Conservation (phyloP, 2,888 invertebrate genomes). For the Trileptium ribeirensis region DNA sequence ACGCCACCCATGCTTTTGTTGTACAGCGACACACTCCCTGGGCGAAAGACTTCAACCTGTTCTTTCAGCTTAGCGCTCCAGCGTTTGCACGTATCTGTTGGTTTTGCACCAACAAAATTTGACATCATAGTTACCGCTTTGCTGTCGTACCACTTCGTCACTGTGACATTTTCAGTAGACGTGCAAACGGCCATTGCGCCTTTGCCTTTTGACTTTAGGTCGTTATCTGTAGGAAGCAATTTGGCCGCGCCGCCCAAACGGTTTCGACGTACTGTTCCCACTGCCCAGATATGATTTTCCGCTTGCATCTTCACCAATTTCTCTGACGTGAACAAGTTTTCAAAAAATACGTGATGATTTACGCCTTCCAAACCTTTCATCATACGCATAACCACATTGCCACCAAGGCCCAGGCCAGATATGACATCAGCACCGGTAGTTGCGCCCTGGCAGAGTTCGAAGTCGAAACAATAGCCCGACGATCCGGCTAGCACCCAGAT, state of each 20-base stretch:
- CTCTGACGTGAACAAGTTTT: neutral
- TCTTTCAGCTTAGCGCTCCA: neutral
- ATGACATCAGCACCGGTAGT: neutral
- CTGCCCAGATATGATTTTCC: neutral
- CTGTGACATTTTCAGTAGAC: neutral
- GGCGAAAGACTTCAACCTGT: neutral
- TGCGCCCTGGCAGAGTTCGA: neutral
- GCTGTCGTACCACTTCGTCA: neutral
- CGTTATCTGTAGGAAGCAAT: neutral
- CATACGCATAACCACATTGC: neutral
- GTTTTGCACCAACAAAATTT: neutral
- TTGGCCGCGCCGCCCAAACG: neutral
- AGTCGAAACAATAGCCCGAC: neutral
- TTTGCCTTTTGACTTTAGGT: neutral
- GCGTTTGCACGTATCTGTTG: neutral
- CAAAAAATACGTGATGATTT: neutral
- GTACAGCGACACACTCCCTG: neutral
- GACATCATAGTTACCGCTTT: neutral
- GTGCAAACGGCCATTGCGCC: neutral
- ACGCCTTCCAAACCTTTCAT: neutral
- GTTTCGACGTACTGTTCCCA: neutral
- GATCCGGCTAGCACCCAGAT: neutral
- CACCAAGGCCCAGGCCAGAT: neutral
- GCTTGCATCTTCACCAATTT: neutral
- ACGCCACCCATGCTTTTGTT: neutral